Base-by-base conservation (phyloP, 2,113 vertebrate species). In the Emydura subglobosa region DNA sequence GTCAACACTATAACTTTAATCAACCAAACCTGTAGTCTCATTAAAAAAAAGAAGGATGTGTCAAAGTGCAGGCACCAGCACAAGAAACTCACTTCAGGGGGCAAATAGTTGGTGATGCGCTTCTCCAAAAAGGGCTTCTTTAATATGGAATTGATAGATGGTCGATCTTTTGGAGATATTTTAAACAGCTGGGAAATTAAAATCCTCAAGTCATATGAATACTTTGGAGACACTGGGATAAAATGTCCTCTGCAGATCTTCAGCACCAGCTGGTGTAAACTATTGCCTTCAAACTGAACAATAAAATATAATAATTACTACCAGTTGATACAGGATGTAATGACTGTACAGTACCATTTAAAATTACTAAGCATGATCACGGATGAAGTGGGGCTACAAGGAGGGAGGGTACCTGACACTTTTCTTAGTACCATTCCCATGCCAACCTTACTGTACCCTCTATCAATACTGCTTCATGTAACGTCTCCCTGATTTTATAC, bases 161-260 rank as follows among this genome's bases (percentile, higher is more conserved):
- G 99, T 21, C 99, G 98, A 84, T 99, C 98, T 79, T 93, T 97
- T 0, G 99, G 99, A 94, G 98, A 98, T 57, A 99, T 98, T 98
- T 99, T 99, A 88, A 99, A 99, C 88, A 99, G 97, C 53, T 99
- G 99, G 3, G 98, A 96, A 92, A 99, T 61, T 88, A 99, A 97
- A 81, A 98, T 94, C 80, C 96, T 98, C 1, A 99, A 97, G 7
- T 99, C 98, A 4, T 83, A 95, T 1, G 99, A 99, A 96, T 99
- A 99, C 79, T 88, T 98, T 27, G 96, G 47, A 25, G 99, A 98
- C 8, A 99, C 86, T 0, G 99, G 99, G 22, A 83, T 97, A 93
- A 98, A 99, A 93, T 29, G 95, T 16, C 99, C 99, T 95, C 98
- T 98, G 96, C 99, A 99, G 96, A 99, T 99, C 94, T 98, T 99